phyloP scores from a whole-genome alignment of 2,888 invertebrate species.

The Thecophora atra region DNA sequence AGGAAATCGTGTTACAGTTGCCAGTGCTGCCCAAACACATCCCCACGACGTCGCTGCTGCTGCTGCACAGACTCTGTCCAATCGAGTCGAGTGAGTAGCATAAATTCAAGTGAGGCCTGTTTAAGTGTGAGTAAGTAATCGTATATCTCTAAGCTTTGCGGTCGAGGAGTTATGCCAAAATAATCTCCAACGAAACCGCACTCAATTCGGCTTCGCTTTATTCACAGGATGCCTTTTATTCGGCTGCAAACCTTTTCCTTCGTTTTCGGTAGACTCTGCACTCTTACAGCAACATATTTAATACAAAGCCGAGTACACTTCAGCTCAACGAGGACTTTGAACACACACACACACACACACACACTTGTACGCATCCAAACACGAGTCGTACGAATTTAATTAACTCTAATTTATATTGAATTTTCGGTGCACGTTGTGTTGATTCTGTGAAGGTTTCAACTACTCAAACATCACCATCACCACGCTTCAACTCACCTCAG shows the following conservation, averaged over 20 bases:
- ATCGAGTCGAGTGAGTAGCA: background rate
- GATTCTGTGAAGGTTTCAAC: constrained; percentile 1
- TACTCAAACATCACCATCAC: background rate
- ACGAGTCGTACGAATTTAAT: constrained; percentile 38
- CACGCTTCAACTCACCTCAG: background rate
- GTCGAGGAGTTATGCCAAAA: background rate
- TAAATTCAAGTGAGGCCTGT: background rate
- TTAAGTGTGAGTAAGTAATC: background rate
- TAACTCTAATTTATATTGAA: constrained; percentile 41
- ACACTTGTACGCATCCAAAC: background rate
- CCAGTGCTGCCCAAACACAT: background rate
- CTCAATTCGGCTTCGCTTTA: constrained; percentile 19
- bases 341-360: constrained; percentile 8
- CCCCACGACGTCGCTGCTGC: background rate
- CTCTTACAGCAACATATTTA: background rate
- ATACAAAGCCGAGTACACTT: background rate
- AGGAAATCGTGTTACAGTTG: background rate
- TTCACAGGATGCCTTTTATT: constrained; percentile 5
- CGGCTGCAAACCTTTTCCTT: background rate
- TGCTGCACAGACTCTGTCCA: background rate
- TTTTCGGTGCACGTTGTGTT: constrained; percentile 22
- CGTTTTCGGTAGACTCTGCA: background rate
- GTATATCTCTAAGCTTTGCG: background rate
- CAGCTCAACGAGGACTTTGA: background rate
- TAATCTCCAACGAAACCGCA: constrained; percentile 15